Evolutionary conservation across 2,113 vertebrate genomes (phyloP).

Genomic region (Martes martes): DNA sequence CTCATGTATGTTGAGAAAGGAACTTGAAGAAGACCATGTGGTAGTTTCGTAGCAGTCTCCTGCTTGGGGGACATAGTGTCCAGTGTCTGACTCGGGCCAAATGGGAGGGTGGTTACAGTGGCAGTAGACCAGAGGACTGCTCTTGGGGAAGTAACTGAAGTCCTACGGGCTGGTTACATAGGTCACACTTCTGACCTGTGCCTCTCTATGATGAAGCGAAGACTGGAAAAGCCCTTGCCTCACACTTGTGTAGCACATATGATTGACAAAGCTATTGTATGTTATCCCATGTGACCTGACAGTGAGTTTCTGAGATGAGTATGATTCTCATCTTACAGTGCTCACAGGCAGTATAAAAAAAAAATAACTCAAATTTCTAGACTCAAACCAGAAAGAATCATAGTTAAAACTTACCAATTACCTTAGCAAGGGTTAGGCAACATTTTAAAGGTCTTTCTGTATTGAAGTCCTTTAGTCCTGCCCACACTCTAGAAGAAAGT

Average conservation of each 20-base stretch:
- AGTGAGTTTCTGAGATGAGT: neutral
- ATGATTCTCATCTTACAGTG: neutral
- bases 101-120: neutral
- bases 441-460: neutral
- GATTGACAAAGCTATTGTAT: neutral
- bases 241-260: neutral
- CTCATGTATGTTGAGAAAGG: neutral
- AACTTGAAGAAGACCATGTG: neutral
- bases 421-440: neutral
- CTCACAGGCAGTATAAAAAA: neutral
- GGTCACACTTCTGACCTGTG: neutral
- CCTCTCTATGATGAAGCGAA: neutral
- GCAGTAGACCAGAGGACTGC: neutral
- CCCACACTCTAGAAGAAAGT: neutral
- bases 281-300: neutral
- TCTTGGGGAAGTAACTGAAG: neutral
- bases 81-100: neutral
- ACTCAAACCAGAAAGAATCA: neutral
- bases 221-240: neutral
- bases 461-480: neutral
- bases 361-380: neutral
- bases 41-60: neutral
- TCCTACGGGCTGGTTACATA: neutral
- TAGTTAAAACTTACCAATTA: neutral
- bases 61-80: neutral